phyloP scores from a whole-genome alignment of 2,888 invertebrate genomes.

The Mycalesis mineus region DNA sequence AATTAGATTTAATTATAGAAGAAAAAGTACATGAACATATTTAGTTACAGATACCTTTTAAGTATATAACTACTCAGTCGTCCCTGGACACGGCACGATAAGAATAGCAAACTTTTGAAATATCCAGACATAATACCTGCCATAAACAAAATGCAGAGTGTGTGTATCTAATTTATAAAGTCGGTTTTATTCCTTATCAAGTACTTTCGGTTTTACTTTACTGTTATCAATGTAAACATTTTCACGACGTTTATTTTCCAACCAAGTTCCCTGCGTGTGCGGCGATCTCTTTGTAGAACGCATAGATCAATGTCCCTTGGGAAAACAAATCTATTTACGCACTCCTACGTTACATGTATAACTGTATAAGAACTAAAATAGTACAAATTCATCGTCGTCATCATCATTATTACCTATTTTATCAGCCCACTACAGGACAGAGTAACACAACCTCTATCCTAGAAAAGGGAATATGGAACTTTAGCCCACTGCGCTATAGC shows the following conservation, averaged over 20 bases:
- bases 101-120: slow-evolving; percentile 3
- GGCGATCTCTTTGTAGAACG: neutral
- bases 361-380: neutral
- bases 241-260: slow-evolving; percentile 26
- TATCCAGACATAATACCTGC: neutral
- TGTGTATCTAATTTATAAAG: neutral
- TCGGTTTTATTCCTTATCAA: slow-evolving; percentile 20
- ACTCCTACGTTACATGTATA: neutral
- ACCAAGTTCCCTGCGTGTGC: slow-evolving; percentile 21
- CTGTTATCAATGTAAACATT: slow-evolving; percentile 40
- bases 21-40: neutral
- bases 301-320: neutral
- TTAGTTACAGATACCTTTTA: neutral
- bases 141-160: neutral
- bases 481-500: too few species aligned
- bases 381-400: too few species aligned
- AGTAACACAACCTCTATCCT: too few species aligned
- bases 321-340: neutral
- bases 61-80: neutral
- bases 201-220: slow-evolving; percentile 31
- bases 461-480: too few species aligned
- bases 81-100: slow-evolving; percentile 1
- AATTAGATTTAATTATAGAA: neutral
- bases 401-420: too few species aligned
- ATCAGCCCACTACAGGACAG: too few species aligned